Conservation (phyloP, 2,113 vertebrate species). For the Atherinomorus stipes region DNA sequence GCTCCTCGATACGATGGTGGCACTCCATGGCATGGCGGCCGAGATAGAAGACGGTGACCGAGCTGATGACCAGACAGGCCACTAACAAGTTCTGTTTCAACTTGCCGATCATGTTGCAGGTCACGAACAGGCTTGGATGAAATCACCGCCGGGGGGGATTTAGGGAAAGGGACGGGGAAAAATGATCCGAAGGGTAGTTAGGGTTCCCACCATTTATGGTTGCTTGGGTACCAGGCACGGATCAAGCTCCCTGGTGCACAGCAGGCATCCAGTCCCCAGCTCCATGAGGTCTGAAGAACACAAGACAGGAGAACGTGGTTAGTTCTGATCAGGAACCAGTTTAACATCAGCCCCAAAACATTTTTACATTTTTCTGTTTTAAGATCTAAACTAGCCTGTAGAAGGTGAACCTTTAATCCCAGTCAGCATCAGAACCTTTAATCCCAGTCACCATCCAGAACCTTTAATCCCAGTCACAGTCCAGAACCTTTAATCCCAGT, state of each 20-base stretch:
- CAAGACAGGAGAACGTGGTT: conserved; percentile 39
- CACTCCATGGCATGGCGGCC: conserved; percentile 97
- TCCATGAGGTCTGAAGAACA: conserved; percentile 81
- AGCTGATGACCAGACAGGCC: conserved; percentile 95
- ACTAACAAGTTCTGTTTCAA: conserved; percentile 95
- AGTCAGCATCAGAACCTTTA: too few species aligned
- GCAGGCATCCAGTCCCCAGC: conserved; percentile 71
- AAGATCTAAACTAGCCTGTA: too few species aligned
- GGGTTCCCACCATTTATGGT: conserved; percentile 73
- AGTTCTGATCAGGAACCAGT: neutral
- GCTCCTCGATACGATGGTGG: conserved; percentile 92
- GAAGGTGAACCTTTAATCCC: too few species aligned
- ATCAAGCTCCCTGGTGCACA: conserved; percentile 72
- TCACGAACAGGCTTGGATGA: conserved; percentile 28
- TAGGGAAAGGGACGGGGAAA: conserved; percentile 25
- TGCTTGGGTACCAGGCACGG: conserved; percentile 61
- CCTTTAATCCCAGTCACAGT: too few species aligned
- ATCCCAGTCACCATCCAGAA: too few species aligned
- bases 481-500: too few species aligned
- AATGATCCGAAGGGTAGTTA: conserved; percentile 25
- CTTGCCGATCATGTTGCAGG: conserved; percentile 91
- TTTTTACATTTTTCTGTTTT: too few species aligned
- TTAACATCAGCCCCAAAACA: too few species aligned
- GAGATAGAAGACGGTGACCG: conserved; percentile 93
- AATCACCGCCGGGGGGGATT: conserved; percentile 42